Evolutionary conservation across 2,797 vertebrate genomes (phyloP).

Genomic region (Melanotaenia pygmaea): DNA sequence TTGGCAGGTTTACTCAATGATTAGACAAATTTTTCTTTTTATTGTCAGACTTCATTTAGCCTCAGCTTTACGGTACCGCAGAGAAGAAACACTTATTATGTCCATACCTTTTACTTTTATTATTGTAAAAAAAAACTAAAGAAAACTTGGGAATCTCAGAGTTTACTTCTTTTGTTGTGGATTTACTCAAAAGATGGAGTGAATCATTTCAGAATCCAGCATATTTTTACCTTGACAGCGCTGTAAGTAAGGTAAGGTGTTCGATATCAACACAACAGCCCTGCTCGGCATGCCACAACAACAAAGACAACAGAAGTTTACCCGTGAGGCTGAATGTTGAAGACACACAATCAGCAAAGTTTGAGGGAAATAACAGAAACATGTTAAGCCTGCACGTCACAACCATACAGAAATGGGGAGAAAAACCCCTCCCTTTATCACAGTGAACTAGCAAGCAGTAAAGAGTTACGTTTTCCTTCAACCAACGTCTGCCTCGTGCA

Average conservation of each 20-base stretch:
- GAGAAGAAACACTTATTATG: too few species aligned
- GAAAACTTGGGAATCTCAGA: too few species aligned
- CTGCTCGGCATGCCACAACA: constrained; percentile 8
- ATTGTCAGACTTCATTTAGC: too few species aligned
- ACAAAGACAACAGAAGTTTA: constrained; percentile 26
- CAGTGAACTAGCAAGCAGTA: constrained; percentile 47
- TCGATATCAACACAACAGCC: constrained; percentile 21
- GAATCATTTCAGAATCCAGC: too few species aligned
- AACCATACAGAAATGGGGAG: constrained; percentile 50
- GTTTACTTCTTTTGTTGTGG: too few species aligned
- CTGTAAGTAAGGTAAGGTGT: constrained; percentile 13
- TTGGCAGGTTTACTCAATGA: background rate
- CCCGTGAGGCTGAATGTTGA: constrained; percentile 24
- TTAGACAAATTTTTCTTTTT: too few species aligned
- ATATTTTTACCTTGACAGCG: too few species aligned
- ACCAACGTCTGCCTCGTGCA: constrained; percentile 36
- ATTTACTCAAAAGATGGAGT: too few species aligned
- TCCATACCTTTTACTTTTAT: too few species aligned
- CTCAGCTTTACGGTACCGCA: too few species aligned
- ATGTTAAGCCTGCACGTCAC: background rate
- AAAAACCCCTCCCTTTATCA: constrained; percentile 44
- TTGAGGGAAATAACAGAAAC: background rate
- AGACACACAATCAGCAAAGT: constrained; percentile 18
- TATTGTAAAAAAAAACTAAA: too few species aligned
- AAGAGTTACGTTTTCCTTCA: constrained; percentile 42